phyloP scores from a whole-genome alignment of 2,113 vertebrate species.

The Chauna torquata region DNA sequence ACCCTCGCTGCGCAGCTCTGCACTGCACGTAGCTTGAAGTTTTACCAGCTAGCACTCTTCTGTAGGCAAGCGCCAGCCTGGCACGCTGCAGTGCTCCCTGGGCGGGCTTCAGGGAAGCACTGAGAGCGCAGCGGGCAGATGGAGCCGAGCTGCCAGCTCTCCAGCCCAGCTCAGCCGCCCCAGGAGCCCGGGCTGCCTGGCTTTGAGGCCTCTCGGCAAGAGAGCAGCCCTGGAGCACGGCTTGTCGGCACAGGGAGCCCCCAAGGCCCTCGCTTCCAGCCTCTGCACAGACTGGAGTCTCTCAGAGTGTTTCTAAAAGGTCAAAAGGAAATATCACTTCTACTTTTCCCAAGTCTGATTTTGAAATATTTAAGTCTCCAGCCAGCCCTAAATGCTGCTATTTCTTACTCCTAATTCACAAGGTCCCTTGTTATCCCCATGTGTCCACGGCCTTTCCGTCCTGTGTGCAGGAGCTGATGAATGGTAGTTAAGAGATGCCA shows the following conservation, averaged over 20 bases:
- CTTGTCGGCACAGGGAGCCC: not conserved
- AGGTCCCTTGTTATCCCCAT: slow-evolving; percentile 22
- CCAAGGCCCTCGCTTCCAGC: not conserved
- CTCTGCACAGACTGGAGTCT: not conserved
- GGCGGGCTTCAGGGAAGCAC: not conserved
- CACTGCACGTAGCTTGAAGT: rapidly evolving
- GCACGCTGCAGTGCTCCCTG: not conserved
- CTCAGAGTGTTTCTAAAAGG: slow-evolving; percentile 19
- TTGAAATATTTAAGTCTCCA: not conserved
- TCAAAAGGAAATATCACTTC: slow-evolving; percentile 43
- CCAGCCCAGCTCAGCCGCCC: not conserved
- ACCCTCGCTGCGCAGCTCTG: rapidly evolving
- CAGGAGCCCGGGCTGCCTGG: not conserved
- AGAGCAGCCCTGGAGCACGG: not conserved
- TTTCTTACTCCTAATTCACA: not conserved
- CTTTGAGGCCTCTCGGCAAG: not conserved
- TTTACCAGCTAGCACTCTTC: not conserved
- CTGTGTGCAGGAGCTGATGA: slow-evolving; percentile 5
- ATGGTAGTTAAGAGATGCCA: slow-evolving; percentile 9
- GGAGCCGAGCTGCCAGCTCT: not conserved
- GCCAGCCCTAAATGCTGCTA: not conserved
- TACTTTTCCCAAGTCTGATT: not conserved
- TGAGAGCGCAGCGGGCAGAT: not conserved
- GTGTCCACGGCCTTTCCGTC: not conserved
- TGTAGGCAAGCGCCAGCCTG: not conserved